phyloP scores from a whole-genome alignment of 2,113 vertebrate species.

The Psittacus erithacus region DNA sequence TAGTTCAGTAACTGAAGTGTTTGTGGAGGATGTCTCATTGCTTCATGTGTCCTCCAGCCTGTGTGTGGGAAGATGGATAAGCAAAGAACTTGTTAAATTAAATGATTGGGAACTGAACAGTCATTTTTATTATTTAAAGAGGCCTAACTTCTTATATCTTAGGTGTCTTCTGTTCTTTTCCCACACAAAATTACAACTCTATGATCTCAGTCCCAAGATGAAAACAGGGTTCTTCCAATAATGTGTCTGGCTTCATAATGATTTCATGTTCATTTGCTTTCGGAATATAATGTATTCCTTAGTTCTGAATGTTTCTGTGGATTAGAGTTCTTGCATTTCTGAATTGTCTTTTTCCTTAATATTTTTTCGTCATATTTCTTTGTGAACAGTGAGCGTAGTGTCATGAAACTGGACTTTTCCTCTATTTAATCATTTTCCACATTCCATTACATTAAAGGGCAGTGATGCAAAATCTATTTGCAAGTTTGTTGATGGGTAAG shows the following conservation, averaged over 20 bases:
- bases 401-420: not conserved
- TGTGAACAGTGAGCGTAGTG: not conserved
- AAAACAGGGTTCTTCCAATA: not conserved
- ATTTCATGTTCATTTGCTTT: not conserved
- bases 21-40: not conserved
- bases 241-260: not conserved
- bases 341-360: not conserved
- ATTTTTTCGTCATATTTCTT: not conserved
- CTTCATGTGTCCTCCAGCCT: not conserved
- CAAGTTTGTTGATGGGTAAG: not conserved
- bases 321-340: not conserved
- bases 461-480: not conserved
- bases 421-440: not conserved
- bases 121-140: not conserved
- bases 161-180: not conserved
- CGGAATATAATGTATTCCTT: not conserved
- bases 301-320: not conserved
- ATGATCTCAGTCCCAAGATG: not conserved
- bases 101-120: not conserved
- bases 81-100: not conserved
- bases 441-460: not conserved
- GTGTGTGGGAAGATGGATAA: not conserved
- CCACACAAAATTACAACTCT: not conserved
- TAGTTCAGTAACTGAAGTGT: not conserved
- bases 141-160: not conserved